These are phyloP conservation scores for Caloenas nicobarica DNA, from an alignment of 2,113 vertebrate species.

Conservation along the genomic window DNA sequence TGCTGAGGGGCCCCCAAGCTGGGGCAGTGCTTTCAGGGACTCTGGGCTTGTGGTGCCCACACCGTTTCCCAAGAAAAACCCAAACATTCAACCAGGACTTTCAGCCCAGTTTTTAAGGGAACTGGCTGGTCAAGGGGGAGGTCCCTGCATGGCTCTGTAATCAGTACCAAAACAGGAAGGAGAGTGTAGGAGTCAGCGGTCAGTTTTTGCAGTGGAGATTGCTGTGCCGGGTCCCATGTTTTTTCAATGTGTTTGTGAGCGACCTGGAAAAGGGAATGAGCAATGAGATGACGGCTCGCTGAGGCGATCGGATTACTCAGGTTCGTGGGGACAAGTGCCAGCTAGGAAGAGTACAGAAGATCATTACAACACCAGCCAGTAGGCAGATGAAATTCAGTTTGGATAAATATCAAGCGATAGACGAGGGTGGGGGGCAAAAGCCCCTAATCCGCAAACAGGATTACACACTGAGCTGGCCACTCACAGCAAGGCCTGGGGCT, in stretches of 20 bases:
- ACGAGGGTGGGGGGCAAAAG: background rate
- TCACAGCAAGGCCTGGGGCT: background rate
- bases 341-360: background rate
- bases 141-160: background rate
- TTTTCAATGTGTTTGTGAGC: background rate
- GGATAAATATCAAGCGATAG: constrained; percentile 3
- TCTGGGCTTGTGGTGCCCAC: background rate
- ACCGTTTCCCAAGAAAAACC: background rate
- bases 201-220: background rate
- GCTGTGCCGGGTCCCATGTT: background rate
- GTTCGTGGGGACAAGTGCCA: background rate
- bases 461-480: background rate
- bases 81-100: background rate
- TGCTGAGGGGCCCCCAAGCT: background rate
- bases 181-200: constrained; percentile 3
- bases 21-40: background rate
- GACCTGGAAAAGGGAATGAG: constrained; percentile 37
- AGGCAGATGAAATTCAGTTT: constrained; percentile 28
- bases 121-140: background rate
- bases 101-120: background rate
- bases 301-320: constrained; percentile 22
- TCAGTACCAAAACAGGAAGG: constrained; percentile 48
- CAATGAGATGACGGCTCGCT: background rate
- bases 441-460: background rate
- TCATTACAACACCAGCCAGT: background rate